Conservation (phyloP, 35 echinoderm and acorn worm species). For the Ophiothrix spiculata region DNA sequence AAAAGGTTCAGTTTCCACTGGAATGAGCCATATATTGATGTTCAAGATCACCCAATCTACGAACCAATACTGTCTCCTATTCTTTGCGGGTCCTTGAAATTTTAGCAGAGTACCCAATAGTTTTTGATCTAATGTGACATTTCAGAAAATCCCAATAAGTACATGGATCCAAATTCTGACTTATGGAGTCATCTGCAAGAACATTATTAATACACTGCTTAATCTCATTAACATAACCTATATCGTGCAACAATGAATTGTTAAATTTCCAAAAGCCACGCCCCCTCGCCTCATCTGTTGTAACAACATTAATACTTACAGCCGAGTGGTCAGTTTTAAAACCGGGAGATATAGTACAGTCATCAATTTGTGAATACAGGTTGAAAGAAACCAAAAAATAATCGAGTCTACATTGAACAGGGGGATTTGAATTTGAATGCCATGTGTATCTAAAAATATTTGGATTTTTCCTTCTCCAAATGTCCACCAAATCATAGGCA, state of each 20-base stretch:
- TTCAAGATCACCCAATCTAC: neutral
- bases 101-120: neutral
- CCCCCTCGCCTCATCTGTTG: slow-evolving; percentile 4
- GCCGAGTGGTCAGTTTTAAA: slow-evolving; percentile 31
- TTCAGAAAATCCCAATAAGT: slow-evolving; percentile 29
- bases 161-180: neutral
- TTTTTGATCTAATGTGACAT: slow-evolving; percentile 23
- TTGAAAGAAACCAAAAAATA: neutral
- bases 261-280: slow-evolving; percentile 47
- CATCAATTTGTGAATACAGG: neutral
- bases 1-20: no score
- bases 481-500: slow-evolving; percentile 12
- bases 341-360: slow-evolving; percentile 18
- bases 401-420: neutral
- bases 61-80: neutral
- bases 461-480: slow-evolving; percentile 22
- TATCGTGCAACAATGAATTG: slow-evolving; percentile 8
- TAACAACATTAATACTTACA: neutral
- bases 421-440: slow-evolving; percentile 12
- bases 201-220: slow-evolving; percentile 16
- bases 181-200: neutral
- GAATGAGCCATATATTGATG: no score
- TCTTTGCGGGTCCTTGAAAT: neutral
- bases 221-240: slow-evolving; percentile 7
- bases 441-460: neutral